These are phyloP conservation scores for Morpho helenor DNA, from an alignment of 2,888 invertebrate species.

Conservation along the genomic window DNA sequence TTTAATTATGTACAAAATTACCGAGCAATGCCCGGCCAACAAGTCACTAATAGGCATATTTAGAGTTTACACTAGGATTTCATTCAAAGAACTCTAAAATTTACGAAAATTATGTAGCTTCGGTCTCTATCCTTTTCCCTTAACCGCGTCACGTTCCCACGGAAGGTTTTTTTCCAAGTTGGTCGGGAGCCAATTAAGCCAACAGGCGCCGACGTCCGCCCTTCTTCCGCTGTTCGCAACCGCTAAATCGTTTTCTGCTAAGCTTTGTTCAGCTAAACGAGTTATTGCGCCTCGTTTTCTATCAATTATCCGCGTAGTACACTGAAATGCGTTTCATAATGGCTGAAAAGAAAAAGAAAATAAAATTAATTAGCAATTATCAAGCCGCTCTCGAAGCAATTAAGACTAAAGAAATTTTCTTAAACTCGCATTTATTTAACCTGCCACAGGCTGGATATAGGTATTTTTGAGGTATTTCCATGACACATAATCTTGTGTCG, in stretches of 20 bases:
- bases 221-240: constrained; percentile 46
- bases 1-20: no score
- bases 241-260: constrained; percentile 42
- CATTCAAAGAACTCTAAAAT: constrained; percentile 1
- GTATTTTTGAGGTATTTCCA: no score
- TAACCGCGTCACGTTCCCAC: constrained; percentile 50
- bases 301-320: constrained; percentile 14
- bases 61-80: background rate
- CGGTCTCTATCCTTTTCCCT: constrained; percentile 38
- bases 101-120: constrained; percentile 40
- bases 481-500: no score
- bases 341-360: background rate
- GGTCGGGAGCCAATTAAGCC: constrained; percentile 66
- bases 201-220: constrained; percentile 49
- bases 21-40: no score
- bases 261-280: constrained; percentile 37
- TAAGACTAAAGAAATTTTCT: no score
- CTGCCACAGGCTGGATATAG: no score
- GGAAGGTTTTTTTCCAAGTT: constrained; percentile 52
- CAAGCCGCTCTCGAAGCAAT: no score
- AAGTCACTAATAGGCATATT: no score
- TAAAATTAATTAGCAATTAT: no score
- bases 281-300: constrained; percentile 25
- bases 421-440: no score
- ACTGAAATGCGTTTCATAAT: constrained; percentile 1